Evolutionary conservation across 2,113 vertebrate species (phyloP).

Genomic region (Periophthalmus modestus): DNA sequence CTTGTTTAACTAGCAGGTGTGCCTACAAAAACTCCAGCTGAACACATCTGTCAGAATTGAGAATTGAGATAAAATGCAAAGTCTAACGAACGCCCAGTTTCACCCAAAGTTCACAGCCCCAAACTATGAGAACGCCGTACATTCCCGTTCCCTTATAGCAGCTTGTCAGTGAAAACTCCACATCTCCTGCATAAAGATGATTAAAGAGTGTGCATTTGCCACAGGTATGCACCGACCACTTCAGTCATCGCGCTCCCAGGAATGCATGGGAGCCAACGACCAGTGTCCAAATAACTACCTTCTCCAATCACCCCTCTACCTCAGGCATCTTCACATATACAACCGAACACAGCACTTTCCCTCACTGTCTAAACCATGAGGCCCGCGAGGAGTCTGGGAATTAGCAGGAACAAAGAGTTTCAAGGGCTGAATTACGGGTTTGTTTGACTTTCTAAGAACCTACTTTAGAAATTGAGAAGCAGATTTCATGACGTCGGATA

Average conservation of each 20-base stretch:
- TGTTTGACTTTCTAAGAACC: slow-evolving; percentile 29
- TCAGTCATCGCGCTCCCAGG: slow-evolving; percentile 19
- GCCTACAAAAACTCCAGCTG: neutral
- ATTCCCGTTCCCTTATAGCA: slow-evolving; percentile 24
- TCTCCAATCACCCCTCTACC: slow-evolving; percentile 32
- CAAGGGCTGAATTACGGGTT: slow-evolving; percentile 5
- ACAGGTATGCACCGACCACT: slow-evolving; percentile 63
- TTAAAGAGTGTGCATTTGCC: slow-evolving; percentile 60
- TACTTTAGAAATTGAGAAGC: slow-evolving; percentile 35
- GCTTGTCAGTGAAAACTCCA: slow-evolving; percentile 40
- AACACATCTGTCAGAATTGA: neutral
- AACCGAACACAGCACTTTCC: slow-evolving; percentile 37
- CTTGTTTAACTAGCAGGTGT: neutral
- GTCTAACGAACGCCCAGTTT: slow-evolving; percentile 16
- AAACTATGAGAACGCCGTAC: slow-evolving; percentile 57
- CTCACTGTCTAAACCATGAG: slow-evolving; percentile 31
- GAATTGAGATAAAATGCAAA: neutral
- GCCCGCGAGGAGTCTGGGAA: slow-evolving; percentile 47
- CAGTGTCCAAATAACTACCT: slow-evolving; percentile 45
- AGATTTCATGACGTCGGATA: neutral
- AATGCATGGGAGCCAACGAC: slow-evolving; percentile 56
- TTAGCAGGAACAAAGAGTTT: slow-evolving; percentile 26
- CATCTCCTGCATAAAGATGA: slow-evolving; percentile 51
- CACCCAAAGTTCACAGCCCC: slow-evolving; percentile 26
- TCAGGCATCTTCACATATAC: slow-evolving; percentile 42